Percentiles rank a stretch among this genome's conserved stretches.
phyloP scores from a whole-genome alignment of 2,113 vertebrate species.

The Dipodomys ordii region DNA sequence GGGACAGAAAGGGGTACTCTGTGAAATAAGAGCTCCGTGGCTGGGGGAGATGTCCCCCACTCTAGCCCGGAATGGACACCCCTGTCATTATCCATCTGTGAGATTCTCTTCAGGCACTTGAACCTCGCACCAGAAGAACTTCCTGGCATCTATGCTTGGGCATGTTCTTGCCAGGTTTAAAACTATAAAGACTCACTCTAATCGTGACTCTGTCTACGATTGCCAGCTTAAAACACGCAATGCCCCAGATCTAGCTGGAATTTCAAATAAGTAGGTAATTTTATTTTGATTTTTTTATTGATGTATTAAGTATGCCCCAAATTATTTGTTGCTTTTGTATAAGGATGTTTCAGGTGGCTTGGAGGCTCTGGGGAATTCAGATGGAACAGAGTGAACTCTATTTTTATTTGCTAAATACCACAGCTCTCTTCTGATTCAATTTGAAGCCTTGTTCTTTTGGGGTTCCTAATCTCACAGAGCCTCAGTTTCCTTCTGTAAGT shows the following conservation, averaged over 20 bases:
- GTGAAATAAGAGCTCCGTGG: rapidly evolving
- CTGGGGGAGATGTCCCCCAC: no score
- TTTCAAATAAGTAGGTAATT: conserved; percentile 29
- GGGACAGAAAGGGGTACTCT: background rate
- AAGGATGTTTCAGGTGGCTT: background rate
- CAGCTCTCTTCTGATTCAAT: background rate
- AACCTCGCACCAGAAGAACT: conserved; percentile 1
- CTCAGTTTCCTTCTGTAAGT: conserved; percentile 38
- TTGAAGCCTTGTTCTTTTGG: background rate
- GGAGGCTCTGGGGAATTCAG: conserved; percentile 59
- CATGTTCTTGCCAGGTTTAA: background rate
- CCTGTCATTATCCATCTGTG: no score
- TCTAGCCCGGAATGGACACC: background rate
- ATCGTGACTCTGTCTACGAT: background rate
- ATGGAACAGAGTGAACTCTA: background rate
- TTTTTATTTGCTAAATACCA: conserved; percentile 13
- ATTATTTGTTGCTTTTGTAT: conserved; percentile 65
- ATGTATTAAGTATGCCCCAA: conserved; percentile 17
- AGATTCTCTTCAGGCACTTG: background rate
- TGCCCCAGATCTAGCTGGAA: background rate
- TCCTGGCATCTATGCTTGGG: background rate
- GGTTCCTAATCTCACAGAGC: background rate
- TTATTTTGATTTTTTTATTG: background rate
- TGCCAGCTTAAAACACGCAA: conserved; percentile 19
- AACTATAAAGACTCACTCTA: conserved; percentile 11